Percentiles rank a stretch among this genome's conserved stretches.
Conservation (phyloP, 2,797 vertebrate species). For the Sparus aurata region DNA sequence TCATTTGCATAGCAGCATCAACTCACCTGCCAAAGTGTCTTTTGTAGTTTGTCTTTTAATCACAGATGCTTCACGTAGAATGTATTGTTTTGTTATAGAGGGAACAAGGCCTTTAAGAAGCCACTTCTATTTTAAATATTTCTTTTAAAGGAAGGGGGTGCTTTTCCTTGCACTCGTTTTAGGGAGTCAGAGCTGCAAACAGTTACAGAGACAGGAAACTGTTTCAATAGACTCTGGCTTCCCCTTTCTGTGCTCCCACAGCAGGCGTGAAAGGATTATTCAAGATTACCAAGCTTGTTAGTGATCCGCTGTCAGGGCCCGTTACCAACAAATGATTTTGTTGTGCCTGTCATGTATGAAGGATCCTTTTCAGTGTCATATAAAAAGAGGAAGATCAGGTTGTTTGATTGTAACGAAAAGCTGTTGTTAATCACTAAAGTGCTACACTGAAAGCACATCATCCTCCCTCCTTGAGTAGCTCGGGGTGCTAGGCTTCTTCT, state of each 20-base stretch:
- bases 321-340: conserved; percentile 23
- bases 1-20: conserved; percentile 6
- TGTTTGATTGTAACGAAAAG: not conserved
- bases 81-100: conserved; percentile 5
- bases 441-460: not conserved
- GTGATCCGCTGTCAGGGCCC: conserved; percentile 33
- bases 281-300: conserved; percentile 44
- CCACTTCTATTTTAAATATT: not conserved
- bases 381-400: conserved; percentile 8
- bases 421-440: not conserved
- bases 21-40: conserved; percentile 59
- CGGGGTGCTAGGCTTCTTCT: not conserved
- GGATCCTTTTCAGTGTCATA: conserved; percentile 19
- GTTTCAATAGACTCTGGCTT: conserved; percentile 75
- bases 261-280: conserved; percentile 59
- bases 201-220: conserved; percentile 76
- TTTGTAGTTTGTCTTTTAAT: conserved; percentile 37
- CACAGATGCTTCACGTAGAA: conserved; percentile 18
- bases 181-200: conserved; percentile 39
- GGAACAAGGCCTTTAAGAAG: conserved; percentile 40
- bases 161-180: not conserved
- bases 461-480: not conserved
- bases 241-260: conserved; percentile 67
- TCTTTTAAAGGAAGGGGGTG: conserved; percentile 32
- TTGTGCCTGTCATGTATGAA: conserved; percentile 24